Evolutionary conservation across 2,888 invertebrate genomes (phyloP).

Genomic region (Lysandra bellargus): DNA sequence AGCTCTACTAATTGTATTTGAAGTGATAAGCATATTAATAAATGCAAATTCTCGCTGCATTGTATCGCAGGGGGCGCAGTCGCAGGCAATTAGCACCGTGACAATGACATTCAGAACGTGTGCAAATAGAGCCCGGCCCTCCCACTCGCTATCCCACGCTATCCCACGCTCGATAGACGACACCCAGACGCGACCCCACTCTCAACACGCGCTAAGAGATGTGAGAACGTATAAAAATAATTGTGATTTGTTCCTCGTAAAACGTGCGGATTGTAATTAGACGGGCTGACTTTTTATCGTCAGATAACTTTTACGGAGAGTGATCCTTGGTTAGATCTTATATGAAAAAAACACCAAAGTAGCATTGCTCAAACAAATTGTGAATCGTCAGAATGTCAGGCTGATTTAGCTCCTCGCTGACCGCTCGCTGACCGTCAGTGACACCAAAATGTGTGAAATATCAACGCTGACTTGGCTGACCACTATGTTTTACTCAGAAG

Average conservation of each 20-base stretch:
- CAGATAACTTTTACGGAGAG: not conserved
- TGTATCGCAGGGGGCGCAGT: slow-evolving; percentile 40
- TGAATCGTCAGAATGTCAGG: not conserved
- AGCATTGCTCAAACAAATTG: not conserved
- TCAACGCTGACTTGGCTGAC: no score
- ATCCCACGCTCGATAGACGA: slow-evolving; percentile 34
- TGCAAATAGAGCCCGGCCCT: slow-evolving; percentile 63
- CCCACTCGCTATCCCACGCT: slow-evolving; percentile 42
- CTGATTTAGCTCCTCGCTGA: not conserved
- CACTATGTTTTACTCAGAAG: no score
- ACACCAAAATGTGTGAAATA: no score
- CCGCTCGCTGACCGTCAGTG: not conserved
- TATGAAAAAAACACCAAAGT: not conserved
- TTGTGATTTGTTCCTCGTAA: not conserved
- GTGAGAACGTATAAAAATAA: not conserved
- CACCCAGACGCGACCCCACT: slow-evolving; percentile 9
- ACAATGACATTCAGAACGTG: slow-evolving; percentile 77
- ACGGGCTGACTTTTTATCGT: not conserved
- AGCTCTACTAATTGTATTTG: slow-evolving; percentile 33
- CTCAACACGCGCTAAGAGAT: not conserved
- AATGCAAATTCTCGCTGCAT: slow-evolving; percentile 42
- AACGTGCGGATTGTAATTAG: not conserved
- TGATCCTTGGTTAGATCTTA: not conserved
- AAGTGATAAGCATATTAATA: slow-evolving; percentile 40
- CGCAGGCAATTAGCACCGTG: slow-evolving; percentile 66